A percentile compares a stretch with the other conserved stretches of the same genome.
phyloP scores from a whole-genome alignment of 2,113 vertebrate genomes.

The Edolisoma coerulescens region DNA sequence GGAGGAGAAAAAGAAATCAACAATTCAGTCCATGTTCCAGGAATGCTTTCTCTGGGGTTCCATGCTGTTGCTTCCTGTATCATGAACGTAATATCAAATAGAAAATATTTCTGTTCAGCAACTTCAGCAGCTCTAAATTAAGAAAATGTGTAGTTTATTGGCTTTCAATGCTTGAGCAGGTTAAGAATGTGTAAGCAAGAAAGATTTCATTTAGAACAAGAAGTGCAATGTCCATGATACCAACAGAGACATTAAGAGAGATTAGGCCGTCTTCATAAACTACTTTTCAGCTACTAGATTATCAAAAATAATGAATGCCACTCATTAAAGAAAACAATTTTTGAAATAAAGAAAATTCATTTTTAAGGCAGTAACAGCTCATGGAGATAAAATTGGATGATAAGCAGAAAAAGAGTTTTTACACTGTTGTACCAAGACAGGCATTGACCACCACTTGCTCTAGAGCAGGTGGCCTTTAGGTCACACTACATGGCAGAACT shows the following conservation, averaged over 20 bases:
- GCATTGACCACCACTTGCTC: background rate
- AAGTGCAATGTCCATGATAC: slow-evolving; percentile 18
- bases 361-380: slow-evolving; percentile 3
- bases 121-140: slow-evolving; percentile 59
- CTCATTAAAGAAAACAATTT: slow-evolving; percentile 36
- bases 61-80: slow-evolving; percentile 12
- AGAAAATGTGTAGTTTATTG: slow-evolving; percentile 25
- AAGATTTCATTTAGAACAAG: slow-evolving; percentile 40
- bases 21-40: slow-evolving; percentile 7
- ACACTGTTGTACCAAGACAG: background rate
- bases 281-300: slow-evolving; percentile 20
- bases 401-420: background rate
- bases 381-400: background rate
- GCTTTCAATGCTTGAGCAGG: slow-evolving; percentile 58
- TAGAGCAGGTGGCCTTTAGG: background rate
- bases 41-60: slow-evolving; percentile 21
- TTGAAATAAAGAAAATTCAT: slow-evolving; percentile 33
- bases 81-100: slow-evolving; percentile 50
- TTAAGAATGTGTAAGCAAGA: slow-evolving; percentile 57
- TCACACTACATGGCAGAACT: background rate
- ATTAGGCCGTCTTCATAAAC: slow-evolving; percentile 50
- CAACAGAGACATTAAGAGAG: slow-evolving; percentile 46
- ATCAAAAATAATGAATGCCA: slow-evolving; percentile 59
- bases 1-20: background rate
- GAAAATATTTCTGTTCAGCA: slow-evolving; percentile 68